Evolutionary conservation across 2,888 invertebrate species (phyloP).

Genomic region (Scrobipalpa atriplicella): DNA sequence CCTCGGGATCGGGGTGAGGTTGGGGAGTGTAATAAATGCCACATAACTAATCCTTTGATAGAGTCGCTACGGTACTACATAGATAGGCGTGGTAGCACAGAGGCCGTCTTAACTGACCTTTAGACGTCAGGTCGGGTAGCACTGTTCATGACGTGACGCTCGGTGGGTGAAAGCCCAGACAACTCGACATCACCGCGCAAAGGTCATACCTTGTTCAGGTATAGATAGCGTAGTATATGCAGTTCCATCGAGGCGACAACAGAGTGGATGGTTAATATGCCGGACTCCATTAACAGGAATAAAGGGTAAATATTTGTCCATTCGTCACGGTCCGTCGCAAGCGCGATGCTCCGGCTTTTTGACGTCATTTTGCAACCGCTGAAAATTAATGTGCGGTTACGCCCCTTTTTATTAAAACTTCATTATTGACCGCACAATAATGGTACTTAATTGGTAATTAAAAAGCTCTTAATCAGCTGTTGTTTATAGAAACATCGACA

Average conservation of each 20-base stretch:
- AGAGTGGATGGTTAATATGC: slow-evolving; percentile 54
- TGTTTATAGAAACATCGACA: not conserved
- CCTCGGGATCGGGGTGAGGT: slow-evolving; percentile 31
- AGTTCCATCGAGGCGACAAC: slow-evolving; percentile 38
- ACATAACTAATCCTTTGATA: slow-evolving; percentile 56
- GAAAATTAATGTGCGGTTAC: slow-evolving; percentile 34
- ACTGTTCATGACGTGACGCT: slow-evolving; percentile 15
- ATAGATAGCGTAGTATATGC: not conserved
- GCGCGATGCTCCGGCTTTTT: slow-evolving; percentile 35
- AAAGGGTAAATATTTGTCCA: slow-evolving; percentile 64
- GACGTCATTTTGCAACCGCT: slow-evolving; percentile 37
- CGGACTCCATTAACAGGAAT: slow-evolving; percentile 59
- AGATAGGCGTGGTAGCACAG: slow-evolving; percentile 34
- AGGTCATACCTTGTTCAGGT: slow-evolving; percentile 11
- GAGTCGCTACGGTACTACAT: slow-evolving; percentile 36
- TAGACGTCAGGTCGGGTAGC: slow-evolving; percentile 40
- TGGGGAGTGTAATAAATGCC: slow-evolving; percentile 56
- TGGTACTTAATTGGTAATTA: not conserved
- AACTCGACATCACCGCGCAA: slow-evolving; percentile 16
- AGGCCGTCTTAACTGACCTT: slow-evolving; percentile 47
- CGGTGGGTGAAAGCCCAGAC: slow-evolving; percentile 22
- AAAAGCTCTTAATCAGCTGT: slow-evolving; percentile 4
- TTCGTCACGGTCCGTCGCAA: slow-evolving; percentile 44
- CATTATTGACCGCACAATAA: slow-evolving; percentile 7
- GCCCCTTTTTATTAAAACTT: not conserved